Conservation (phyloP, 2,888 invertebrate species). For the Agonopterix subpropinquella region DNA sequence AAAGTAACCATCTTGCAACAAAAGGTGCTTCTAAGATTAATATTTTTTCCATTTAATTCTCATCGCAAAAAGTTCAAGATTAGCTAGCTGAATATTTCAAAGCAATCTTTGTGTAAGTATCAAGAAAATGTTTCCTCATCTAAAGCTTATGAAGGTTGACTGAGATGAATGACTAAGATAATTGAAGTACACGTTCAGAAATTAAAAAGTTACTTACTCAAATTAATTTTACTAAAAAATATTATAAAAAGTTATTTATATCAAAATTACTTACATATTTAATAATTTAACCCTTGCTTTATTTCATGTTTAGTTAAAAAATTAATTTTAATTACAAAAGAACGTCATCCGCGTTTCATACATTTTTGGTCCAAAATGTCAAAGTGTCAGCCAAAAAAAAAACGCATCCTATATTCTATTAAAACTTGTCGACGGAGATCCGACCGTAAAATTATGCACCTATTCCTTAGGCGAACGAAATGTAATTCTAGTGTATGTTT, state of each 20-base stretch:
- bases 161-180: constrained; percentile 59
- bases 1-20: too few relatives aligned
- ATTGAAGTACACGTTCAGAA: constrained; percentile 50
- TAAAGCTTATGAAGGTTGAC: constrained; percentile 50
- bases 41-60: constrained; percentile 15
- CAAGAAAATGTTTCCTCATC: constrained; percentile 37
- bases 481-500: too few relatives aligned
- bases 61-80: constrained; percentile 24
- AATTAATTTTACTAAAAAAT: constrained; percentile 13
- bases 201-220: constrained; percentile 36
- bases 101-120: constrained; percentile 34
- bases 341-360: too few relatives aligned
- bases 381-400: too few relatives aligned
- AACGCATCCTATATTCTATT: too few relatives aligned
- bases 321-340: background rate
- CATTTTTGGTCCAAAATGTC: too few relatives aligned
- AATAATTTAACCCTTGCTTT: background rate
- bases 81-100: constrained; percentile 27
- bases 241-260: background rate
- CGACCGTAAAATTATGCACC: too few relatives aligned
- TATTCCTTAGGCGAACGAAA: too few relatives aligned
- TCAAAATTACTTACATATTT: background rate
- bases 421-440: too few relatives aligned
- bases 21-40: constrained; percentile 22
- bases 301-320: background rate